Evolutionary conservation across 2,888 invertebrate genomes (phyloP), one percentile per base, ranked within the genome.

Genomic region (Cephus rjabovi): DNA sequence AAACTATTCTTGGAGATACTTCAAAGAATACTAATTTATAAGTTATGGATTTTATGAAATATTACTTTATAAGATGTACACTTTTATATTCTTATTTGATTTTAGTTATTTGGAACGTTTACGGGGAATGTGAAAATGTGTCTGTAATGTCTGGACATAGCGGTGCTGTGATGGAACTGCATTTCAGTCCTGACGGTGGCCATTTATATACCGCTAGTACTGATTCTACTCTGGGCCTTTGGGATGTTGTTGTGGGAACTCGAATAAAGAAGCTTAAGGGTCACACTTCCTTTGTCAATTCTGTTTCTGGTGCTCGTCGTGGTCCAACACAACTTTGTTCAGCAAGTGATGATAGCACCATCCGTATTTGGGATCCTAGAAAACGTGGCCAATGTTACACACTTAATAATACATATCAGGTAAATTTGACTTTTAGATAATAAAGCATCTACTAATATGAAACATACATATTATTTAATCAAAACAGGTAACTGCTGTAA

Each of bases 81-180:
- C 2, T 56, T 56, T 56, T 56, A 56, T 56, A 56, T 56, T 56
- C 40, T 56, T 23, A 56, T 56, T 56, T 56, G 6, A 23, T 56
- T 93, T 77, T 90, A 97, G 97, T 95, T 91, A 92, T 99, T 82
- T 99, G 99, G 99, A 97, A 96, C 90, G 98, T 98, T 1, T 98
- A 98, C 89, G 99, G 98, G 0, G 98, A 99, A 90, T 99, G 99
- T 92, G 98, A 99, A 88, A 99, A 99, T 91, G 95, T 98, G 83
- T 96, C 97, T 87, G 95, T 96, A 33, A 95, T 99, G 95, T 95
- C 95, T 31, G 99, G 99, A 0, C 99, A 99, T 92, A 97, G 96
- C 0, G 99, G 99, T 1, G 98, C 99, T 2, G 93, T 99, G 1
- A 96, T 98, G 95, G 98, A 99, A 91, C 92, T 99, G 12, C 96